These are phyloP conservation scores for Lamellibrachia satsuma DNA, from an alignment of 2,888 invertebrate species.

Conservation along the genomic window DNA sequence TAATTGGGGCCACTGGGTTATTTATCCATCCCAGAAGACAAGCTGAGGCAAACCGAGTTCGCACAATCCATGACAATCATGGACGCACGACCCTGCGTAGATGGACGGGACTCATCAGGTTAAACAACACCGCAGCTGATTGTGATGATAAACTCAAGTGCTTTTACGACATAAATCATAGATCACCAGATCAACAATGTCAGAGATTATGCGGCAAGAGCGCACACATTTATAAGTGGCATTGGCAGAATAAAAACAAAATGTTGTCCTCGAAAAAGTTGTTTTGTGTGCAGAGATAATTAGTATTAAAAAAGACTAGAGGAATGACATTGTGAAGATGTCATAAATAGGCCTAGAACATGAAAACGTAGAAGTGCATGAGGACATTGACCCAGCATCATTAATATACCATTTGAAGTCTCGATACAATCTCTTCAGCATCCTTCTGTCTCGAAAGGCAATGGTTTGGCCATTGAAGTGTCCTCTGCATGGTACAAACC, in stretches of 20 bases:
- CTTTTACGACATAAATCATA: not conserved
- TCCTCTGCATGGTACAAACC: too few species aligned
- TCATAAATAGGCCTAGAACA: too few species aligned
- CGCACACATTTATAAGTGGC: not conserved
- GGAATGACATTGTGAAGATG: too few species aligned
- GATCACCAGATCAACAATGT: not conserved
- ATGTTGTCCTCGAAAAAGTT: not conserved
- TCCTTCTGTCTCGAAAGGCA: too few species aligned
- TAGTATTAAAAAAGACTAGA: not conserved
- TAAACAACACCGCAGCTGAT: not conserved
- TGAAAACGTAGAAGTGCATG: too few species aligned
- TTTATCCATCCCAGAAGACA: slow-evolving; percentile 30
- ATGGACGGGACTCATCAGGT: not conserved
- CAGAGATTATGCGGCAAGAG: not conserved
- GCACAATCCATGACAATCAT: not conserved
- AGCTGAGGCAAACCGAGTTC: not conserved
- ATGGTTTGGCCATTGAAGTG: too few species aligned
- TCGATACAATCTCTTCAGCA: too few species aligned
- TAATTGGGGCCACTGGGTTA: slow-evolving; percentile 40
- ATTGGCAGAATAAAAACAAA: not conserved
- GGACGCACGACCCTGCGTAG: not conserved
- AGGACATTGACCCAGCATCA: too few species aligned
- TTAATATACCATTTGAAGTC: too few species aligned
- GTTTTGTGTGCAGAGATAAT: not conserved
- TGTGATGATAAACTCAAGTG: not conserved